These are phyloP conservation scores for Eupleurogrammus muticus DNA, from an alignment of 2,797 vertebrate species.

Conservation along the genomic window DNA sequence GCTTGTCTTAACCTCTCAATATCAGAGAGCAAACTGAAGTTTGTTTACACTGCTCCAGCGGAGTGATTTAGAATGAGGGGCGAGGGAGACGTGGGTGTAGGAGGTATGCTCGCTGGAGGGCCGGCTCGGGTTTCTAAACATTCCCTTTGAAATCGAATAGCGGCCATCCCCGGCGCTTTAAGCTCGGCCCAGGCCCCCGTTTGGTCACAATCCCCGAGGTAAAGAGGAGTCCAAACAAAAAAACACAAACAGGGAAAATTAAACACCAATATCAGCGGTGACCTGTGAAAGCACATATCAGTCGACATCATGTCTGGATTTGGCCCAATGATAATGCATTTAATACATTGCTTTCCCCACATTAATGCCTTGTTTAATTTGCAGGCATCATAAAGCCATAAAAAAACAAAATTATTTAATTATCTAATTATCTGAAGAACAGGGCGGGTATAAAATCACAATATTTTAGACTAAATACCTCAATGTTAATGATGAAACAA, in stretches of 20 bases:
- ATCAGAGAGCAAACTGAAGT: constrained; percentile 85
- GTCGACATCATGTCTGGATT: constrained; percentile 1
- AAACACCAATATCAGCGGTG: constrained; percentile 14
- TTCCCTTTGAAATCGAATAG: constrained; percentile 82
- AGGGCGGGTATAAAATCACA: too few relatives aligned
- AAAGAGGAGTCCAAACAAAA: constrained; percentile 58
- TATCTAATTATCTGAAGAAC: not conserved
- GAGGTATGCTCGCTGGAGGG: constrained; percentile 72
- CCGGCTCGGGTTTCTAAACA: constrained; percentile 83
- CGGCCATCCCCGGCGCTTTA: constrained; percentile 62
- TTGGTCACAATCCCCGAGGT: constrained; percentile 47
- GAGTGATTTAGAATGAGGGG: constrained; percentile 83
- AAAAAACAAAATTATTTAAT: not conserved
- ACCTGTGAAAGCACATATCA: not conserved
- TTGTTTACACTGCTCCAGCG: constrained; percentile 85
- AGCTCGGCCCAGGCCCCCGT: constrained; percentile 55
- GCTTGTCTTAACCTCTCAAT: constrained; percentile 81
- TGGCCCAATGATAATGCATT: not conserved
- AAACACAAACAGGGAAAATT: constrained; percentile 54
- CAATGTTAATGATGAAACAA: too few relatives aligned
- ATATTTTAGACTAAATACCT: too few relatives aligned
- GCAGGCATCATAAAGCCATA: not conserved
- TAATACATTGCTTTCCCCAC: too few relatives aligned
- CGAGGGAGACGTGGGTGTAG: constrained; percentile 68
- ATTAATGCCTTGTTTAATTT: not conserved